phyloP scores from a whole-genome alignment of 1,140 invertebrate species.

The Pseudoatta argentina region DNA sequence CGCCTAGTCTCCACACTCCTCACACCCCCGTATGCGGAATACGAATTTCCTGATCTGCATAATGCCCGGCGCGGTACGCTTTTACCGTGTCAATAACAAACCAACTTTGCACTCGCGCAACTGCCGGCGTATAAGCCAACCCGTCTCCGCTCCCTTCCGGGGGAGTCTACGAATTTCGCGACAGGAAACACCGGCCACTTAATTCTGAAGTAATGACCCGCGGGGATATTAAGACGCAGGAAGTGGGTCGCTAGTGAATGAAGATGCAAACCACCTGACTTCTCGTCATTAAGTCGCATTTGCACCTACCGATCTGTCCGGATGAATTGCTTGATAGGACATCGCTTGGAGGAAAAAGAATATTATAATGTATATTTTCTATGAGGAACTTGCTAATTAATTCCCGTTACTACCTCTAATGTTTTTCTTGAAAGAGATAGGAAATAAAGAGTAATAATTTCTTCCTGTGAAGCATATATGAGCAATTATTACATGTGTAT shows the following conservation, averaged over 20 bases:
- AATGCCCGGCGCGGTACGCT: constrained; percentile 64
- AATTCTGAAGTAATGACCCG: constrained; percentile 50
- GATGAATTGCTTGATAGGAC: not conserved
- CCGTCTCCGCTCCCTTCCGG: not conserved
- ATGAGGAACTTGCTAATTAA: not conserved
- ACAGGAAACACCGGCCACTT: constrained; percentile 35
- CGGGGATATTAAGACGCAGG: constrained; percentile 22
- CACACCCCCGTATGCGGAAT: constrained; percentile 32
- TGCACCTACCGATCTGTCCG: not conserved
- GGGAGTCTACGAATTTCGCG: not conserved
- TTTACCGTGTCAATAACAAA: constrained; percentile 68
- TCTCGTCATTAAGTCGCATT: constrained; percentile 9
- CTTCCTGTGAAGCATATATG: not conserved
- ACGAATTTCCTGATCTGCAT: constrained; percentile 73
- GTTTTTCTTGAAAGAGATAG: not conserved
- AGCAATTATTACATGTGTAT: not conserved
- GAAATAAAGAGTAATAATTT: not conserved
- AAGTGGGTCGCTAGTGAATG: constrained; percentile 37
- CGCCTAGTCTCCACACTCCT: not conserved
- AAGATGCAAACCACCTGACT: constrained; percentile 4
- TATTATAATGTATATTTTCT: not conserved
- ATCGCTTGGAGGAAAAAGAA: not conserved
- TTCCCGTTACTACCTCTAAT: not conserved
- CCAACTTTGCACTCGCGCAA: constrained; percentile 67
- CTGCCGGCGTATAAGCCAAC: constrained; percentile 27